Evolutionary conservation across 2,888 invertebrate species (phyloP).

Genomic region (Mamestra brassicae): DNA sequence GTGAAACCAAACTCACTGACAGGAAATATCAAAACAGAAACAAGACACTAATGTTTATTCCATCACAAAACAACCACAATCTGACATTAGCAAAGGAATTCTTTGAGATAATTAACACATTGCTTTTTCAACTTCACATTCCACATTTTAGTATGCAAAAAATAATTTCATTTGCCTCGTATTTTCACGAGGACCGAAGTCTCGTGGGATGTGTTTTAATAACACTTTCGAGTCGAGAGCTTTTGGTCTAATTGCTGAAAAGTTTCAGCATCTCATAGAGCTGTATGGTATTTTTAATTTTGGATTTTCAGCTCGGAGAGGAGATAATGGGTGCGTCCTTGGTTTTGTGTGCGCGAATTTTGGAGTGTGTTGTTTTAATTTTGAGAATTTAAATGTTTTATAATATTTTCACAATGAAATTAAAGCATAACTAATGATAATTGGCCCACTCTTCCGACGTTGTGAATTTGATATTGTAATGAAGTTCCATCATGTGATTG

Average conservation of each 20-base stretch:
- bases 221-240: constrained; percentile 67
- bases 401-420: neutral
- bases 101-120: constrained; percentile 49
- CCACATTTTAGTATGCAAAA: constrained; percentile 49
- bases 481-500: too few species aligned
- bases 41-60: neutral
- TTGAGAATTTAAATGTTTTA: neutral
- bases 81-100: constrained; percentile 21
- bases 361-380: neutral
- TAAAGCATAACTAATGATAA: too few species aligned
- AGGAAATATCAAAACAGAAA: constrained; percentile 10
- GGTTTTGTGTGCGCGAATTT: constrained; percentile 6
- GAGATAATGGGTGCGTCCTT: constrained; percentile 1
- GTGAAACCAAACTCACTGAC: too few species aligned
- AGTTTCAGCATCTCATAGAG: constrained; percentile 41
- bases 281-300: constrained; percentile 38
- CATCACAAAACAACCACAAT: neutral
- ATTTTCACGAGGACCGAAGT: constrained; percentile 58
- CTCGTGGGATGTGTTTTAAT: constrained; percentile 68
- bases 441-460: too few species aligned
- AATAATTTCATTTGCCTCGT: constrained; percentile 58
- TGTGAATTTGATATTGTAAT: neutral
- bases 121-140: constrained; percentile 50
- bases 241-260: constrained; percentile 72
- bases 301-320: neutral